Evolutionary conservation across 2,888 invertebrate species (phyloP).

Genomic region (Dinocampus coccinellae): DNA sequence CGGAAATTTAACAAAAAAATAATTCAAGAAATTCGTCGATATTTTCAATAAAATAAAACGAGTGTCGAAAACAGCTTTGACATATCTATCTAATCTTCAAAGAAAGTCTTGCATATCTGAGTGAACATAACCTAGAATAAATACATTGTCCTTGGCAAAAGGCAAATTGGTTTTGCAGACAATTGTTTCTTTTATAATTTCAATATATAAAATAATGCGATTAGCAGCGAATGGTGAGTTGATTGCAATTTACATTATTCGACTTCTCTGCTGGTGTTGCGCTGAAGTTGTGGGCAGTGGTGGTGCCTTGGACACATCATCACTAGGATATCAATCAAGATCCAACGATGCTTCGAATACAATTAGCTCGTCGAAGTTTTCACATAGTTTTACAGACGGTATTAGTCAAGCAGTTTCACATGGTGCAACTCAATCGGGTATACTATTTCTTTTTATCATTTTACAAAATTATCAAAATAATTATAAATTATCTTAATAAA

Average conservation of each 20-base stretch:
- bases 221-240: conserved; percentile 54
- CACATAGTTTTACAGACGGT: conserved; percentile 71
- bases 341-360: conserved; percentile 24
- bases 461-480: no score
- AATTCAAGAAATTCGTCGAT: not conserved
- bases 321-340: conserved; percentile 50
- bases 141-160: not conserved
- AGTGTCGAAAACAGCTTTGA: not conserved
- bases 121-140: not conserved
- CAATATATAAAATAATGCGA: conserved; percentile 32
- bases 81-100: not conserved
- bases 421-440: conserved; percentile 70
- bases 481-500: no score
- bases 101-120: not conserved
- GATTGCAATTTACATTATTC: conserved; percentile 59
- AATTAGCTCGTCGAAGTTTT: conserved; percentile 49
- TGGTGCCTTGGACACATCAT: conserved; percentile 62
- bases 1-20: not conserved
- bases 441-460: conserved; percentile 55
- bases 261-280: conserved; percentile 56
- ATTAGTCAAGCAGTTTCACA: conserved; percentile 74
- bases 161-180: conserved; percentile 12
- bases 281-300: conserved; percentile 60
- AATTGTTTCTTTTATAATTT: conserved; percentile 7
- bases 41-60: not conserved